These are phyloP conservation scores for Campoplex capitator DNA, from an alignment of 2,888 invertebrate genomes.

Conservation along the genomic window DNA sequence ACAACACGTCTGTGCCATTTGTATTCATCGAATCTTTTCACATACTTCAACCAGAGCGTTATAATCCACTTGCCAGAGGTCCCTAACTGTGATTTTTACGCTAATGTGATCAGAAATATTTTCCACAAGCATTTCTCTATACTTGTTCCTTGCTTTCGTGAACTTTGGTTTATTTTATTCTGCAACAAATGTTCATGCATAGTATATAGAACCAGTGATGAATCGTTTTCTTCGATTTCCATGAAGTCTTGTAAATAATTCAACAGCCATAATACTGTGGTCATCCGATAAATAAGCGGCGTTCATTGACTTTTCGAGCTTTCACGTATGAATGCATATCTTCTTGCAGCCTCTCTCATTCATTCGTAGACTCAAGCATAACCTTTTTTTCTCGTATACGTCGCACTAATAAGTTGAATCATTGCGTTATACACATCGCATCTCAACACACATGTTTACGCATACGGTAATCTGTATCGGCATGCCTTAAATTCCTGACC, in stretches of 20 bases:
- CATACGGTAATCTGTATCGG: neutral
- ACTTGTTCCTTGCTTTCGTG: neutral
- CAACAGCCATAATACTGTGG: slow-evolving; percentile 68
- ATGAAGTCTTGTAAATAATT: slow-evolving; percentile 71
- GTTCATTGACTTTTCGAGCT: slow-evolving; percentile 68
- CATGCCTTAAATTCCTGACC: slow-evolving; percentile 12
- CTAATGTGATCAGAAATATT: too few relatives aligned
- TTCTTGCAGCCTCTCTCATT: slow-evolving; percentile 21
- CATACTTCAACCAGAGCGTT: neutral
- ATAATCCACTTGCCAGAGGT: neutral
- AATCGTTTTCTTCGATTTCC: slow-evolving; percentile 37
- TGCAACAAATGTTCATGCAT: slow-evolving; percentile 9
- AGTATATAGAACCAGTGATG: neutral
- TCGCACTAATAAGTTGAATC: neutral
- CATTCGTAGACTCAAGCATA: neutral
- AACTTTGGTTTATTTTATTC: slow-evolving; percentile 9
- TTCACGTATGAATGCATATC: slow-evolving; percentile 51
- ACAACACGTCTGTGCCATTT: neutral
- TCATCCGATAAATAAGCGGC: slow-evolving; percentile 75
- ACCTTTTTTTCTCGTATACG: slow-evolving; percentile 17
- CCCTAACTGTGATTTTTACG: neutral
- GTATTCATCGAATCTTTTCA: neutral
- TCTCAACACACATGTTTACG: neutral
- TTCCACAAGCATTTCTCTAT: neutral
- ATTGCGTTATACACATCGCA: slow-evolving; percentile 28